Base-by-base conservation (phyloP, 1,140 invertebrate genomes). In the Orius insidiosus region DNA sequence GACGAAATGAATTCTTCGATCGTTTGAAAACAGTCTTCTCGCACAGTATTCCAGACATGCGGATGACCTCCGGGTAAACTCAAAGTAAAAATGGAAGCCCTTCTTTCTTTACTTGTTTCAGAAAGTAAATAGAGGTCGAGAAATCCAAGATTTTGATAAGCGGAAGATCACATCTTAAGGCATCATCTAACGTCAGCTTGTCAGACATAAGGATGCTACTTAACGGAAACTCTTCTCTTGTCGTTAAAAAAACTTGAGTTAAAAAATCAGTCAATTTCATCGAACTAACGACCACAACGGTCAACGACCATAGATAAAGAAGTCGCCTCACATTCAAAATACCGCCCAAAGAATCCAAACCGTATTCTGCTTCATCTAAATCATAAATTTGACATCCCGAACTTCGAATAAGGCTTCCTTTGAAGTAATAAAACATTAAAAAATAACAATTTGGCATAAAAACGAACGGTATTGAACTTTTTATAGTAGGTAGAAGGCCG, bases 1-100 rank as follows among this genome's bases (percentile, higher is more conserved):
- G 36, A 84, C 55, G 35, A 64, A 0, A 68, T 69, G 55, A 77
- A 84, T 39, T 67, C 63, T 45, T 69, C 72, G 1, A 83, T 63
- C 0, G 74, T 58, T 30, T 55, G 57, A 2, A 78, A 54, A 56
- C 71, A 72, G 52, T 68, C 69, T 51, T 72, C 66, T 8, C 76
- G 62, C 3, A 85, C 57, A 45, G 67, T 67, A 53, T 78, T 83
- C 82, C 82, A 86, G 52, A 79, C 82, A 50, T 78, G 75, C 1
- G 82, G 79, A 60, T 83, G 80, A 40, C 77, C 76, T 16, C 80
- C 77, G 39, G 81, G 81, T 56, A 77, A 71, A 43, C 80, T 84
- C 0, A 86, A 59, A 9, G 70, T 70, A 55, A 80, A 86, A 14
- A 85, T 63, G 42, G 70, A 56, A 33, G 59, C 49, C 49, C 80